These are phyloP conservation scores for Rutpela maculata DNA, from an alignment of 2,888 invertebrate genomes.

Conservation along the genomic window DNA sequence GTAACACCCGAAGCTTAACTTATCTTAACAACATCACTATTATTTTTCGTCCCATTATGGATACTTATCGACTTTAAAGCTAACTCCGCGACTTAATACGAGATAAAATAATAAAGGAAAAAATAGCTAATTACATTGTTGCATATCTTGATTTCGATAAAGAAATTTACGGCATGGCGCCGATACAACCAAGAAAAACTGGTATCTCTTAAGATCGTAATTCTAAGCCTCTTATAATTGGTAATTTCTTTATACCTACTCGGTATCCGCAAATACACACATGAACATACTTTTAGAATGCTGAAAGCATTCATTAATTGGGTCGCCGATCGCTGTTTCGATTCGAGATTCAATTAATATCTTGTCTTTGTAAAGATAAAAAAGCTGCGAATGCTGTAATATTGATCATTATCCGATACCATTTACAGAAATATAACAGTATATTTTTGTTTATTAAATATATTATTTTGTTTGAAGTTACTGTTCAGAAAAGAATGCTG, in stretches of 20 bases:
- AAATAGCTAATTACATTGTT: constrained; percentile 21
- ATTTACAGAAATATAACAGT: constrained; percentile 63
- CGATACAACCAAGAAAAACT: constrained; percentile 45
- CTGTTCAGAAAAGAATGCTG: constrained; percentile 31
- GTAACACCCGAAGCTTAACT: neutral
- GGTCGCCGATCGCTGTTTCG: constrained; percentile 50
- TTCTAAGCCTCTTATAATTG: constrained; percentile 56
- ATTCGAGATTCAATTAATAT: constrained; percentile 50
- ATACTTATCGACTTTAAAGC: neutral
- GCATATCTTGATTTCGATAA: constrained; percentile 25
- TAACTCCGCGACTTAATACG: neutral
- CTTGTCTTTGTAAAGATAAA: constrained; percentile 38
- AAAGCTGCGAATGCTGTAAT: constrained; percentile 47
- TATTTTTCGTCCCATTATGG: neutral
- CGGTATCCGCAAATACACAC: constrained; percentile 40
- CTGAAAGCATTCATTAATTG: constrained; percentile 61
- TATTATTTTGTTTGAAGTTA: constrained; percentile 50
- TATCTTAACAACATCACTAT: neutral
- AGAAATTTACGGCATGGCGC: constrained; percentile 34
- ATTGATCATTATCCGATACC: constrained; percentile 62
- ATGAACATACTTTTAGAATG: constrained; percentile 57
- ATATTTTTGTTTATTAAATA: constrained; percentile 51
- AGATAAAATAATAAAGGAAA: neutral
- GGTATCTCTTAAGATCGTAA: constrained; percentile 43
- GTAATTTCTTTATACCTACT: constrained; percentile 58